Percentiles rank a stretch among this genome's conserved stretches.
Conservation (phyloP, 2,113 vertebrate species). For the Laticauda laticaudata region DNA sequence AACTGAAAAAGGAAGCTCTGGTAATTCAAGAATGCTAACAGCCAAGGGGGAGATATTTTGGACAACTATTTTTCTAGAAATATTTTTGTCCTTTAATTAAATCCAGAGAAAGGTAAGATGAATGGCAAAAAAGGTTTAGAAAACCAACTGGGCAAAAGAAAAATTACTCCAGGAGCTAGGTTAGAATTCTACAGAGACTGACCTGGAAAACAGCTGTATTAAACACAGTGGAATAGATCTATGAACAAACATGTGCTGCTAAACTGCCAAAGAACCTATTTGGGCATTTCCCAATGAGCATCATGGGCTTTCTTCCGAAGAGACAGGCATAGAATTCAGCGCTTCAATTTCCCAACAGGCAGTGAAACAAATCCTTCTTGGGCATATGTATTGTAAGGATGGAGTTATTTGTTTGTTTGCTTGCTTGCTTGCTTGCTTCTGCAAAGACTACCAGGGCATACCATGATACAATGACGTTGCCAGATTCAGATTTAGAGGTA, state of each 20-base stretch:
- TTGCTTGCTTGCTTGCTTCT: neutral
- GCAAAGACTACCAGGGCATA: neutral
- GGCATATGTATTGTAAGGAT: neutral
- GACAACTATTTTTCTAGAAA: constrained; percentile 28
- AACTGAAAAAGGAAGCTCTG: neutral
- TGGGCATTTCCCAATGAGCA: neutral
- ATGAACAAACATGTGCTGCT: neutral
- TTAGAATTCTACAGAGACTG: neutral
- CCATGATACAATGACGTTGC: neutral
- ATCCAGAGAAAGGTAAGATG: constrained; percentile 30
- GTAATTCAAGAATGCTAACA: neutral
- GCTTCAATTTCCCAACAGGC: neutral
- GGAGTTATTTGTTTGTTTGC: neutral
- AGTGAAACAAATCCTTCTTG: neutral
- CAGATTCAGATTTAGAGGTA: neutral
- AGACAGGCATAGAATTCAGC: neutral
- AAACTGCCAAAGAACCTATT: neutral
- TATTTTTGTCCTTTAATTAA: constrained; percentile 30
- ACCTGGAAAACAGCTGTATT: neutral
- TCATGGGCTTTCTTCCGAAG: neutral
- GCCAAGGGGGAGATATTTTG: neutral
- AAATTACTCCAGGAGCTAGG: neutral
- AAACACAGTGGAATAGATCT: neutral
- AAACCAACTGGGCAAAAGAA: constrained; percentile 4
- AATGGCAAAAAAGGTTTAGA: constrained; percentile 27